Evolutionary conservation across 2,113 vertebrate species (phyloP), one percentile per base, ranked within the genome.

Genomic region (Stomatorhinus ivindoensis): DNA sequence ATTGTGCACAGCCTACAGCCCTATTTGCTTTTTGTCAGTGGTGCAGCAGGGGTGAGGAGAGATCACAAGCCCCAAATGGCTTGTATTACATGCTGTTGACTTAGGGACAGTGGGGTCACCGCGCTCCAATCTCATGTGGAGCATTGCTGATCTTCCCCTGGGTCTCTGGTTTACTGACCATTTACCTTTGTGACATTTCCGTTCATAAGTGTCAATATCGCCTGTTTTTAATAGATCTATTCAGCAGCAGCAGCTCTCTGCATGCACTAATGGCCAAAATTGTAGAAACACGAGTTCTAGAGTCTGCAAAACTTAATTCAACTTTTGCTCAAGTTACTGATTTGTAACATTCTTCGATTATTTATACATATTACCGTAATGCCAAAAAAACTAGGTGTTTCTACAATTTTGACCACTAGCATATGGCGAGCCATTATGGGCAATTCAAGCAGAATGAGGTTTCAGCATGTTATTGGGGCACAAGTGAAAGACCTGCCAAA

Each of bases 1-100:
- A 91, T 88, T 51, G 89, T 86, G 89, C 92, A 91, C 42, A 89
- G 5, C 15, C 73, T 80, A 19, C 35, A 3, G 73, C 35, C 58
- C 21, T 7, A 21, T 35, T 83, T 83, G 87, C 21, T 69, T 31
- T n/a, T 4, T n/a, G 44, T 17, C 50, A 11, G 27, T 89, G 47
- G 50, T 55, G n/a, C 35, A 19, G 27, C 47, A 35, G 46, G 35
- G 39, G 73, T 55, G 76, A 7, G 48, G 88, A 17, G 13, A 8
- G n/a, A 80, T 80, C n/a, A 27, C n/a, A 24, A 15, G 17, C 61
- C 35, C 58, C 58, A 65, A 27, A 31, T 27, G 46, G 65, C 3
- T 83, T 48, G 84, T 27, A 44, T 84, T 51, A 83, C 88, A 84
- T 44, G 76, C 73, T 58, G 50, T 24, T 82, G 88, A 88, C 44